Evolutionary conservation across 2,797 vertebrate genomes (phyloP).

Genomic region (Poeciliopsis paucimaculata): DNA sequence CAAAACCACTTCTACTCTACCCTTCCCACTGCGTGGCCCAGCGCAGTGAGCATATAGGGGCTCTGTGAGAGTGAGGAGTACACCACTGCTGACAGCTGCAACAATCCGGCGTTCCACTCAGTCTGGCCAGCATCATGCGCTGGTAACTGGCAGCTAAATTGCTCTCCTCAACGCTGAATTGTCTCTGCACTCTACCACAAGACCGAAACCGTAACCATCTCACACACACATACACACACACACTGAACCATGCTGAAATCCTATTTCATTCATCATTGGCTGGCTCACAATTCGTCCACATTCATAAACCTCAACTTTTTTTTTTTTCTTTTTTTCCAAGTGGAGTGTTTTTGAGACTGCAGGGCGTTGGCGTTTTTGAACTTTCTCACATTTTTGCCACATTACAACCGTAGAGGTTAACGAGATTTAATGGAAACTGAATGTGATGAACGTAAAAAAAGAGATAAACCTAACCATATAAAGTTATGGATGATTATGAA

Average conservation of each 20-base stretch:
- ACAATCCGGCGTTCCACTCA: slow-evolving; percentile 63
- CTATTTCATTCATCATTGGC: slow-evolving; percentile 74
- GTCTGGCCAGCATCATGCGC: slow-evolving; percentile 57
- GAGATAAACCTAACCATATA: background rate
- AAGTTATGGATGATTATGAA: background rate
- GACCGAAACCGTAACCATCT: slow-evolving; percentile 17
- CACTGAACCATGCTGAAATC: slow-evolving; percentile 60
- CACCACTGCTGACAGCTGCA: slow-evolving; percentile 51
- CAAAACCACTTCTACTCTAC: slow-evolving; percentile 69
- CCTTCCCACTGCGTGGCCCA: slow-evolving; percentile 56
- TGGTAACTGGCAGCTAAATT: slow-evolving; percentile 72
- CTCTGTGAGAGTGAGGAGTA: slow-evolving; percentile 55
- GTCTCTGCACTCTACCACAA: slow-evolving; percentile 60
- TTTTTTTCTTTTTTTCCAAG: slow-evolving; percentile 32
- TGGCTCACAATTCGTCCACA: slow-evolving; percentile 67
- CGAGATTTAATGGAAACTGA: background rate
- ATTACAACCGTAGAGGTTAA: background rate
- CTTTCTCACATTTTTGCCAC: slow-evolving; percentile 5
- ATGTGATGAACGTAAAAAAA: background rate
- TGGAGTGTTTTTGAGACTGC: slow-evolving; percentile 63
- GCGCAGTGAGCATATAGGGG: slow-evolving; percentile 43
- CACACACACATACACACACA: slow-evolving; percentile 45
- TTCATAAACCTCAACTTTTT: slow-evolving; percentile 66
- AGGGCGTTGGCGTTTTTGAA: slow-evolving; percentile 28
- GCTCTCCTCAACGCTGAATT: slow-evolving; percentile 69